phyloP scores from a whole-genome alignment of 1,140 invertebrate species.

The Neodiprion lecontei region DNA sequence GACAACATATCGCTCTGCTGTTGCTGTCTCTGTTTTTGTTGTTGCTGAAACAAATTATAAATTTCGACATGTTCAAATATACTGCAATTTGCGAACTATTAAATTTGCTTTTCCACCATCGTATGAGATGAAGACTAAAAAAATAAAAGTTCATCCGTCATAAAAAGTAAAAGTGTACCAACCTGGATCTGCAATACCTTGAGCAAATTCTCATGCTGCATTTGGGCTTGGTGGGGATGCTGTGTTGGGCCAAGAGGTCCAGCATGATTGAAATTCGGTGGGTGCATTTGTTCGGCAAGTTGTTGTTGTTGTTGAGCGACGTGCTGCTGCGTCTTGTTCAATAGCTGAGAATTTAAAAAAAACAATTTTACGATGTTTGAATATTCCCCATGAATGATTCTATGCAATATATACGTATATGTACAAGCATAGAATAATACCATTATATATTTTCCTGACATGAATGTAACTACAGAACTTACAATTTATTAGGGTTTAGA shows the following conservation, averaged over 20 bases:
- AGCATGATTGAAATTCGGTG: constrained; percentile 48
- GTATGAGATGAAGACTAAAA: no score
- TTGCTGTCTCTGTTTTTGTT: constrained; percentile 51
- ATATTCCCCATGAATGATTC: not conserved
- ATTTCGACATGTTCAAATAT: not conserved
- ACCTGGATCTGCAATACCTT: constrained; percentile 63
- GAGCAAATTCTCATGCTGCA: constrained; percentile 63
- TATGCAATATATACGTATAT: no score
- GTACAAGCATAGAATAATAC: constrained; percentile 13
- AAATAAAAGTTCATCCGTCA: no score
- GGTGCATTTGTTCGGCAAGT: constrained; percentile 41
- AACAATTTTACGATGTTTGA: not conserved
- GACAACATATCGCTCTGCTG: constrained; percentile 60
- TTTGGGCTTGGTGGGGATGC: constrained; percentile 58
- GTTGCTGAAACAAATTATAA: constrained; percentile 33
- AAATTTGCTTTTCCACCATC: no score
- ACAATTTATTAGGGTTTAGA: not conserved
- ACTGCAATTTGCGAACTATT: not conserved
- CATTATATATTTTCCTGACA: constrained; percentile 1
- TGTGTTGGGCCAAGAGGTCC: constrained; percentile 56
- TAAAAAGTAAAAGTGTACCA: not conserved
- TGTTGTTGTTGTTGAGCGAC: constrained; percentile 33
- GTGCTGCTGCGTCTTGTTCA: constrained; percentile 46
- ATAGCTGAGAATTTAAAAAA: constrained; percentile 37
- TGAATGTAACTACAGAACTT: not conserved